Evolutionary conservation across 2,888 invertebrate species (phyloP).

Genomic region (Macrosoma leucophasiata): DNA sequence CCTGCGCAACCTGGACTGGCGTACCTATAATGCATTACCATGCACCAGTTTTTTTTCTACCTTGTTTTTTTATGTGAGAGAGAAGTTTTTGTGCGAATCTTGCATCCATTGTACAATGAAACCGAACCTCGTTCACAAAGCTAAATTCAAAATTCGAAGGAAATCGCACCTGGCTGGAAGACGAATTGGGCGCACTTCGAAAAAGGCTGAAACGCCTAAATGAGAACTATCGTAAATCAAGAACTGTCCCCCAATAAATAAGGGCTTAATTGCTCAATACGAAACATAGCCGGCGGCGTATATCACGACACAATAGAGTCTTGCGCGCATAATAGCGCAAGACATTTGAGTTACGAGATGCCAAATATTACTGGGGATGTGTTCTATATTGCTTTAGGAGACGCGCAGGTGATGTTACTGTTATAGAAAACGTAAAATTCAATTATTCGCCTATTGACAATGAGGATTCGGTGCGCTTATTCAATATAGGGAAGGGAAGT

Average conservation of each 20-base stretch:
- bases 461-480: slow-evolving; percentile 49
- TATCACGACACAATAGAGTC: slow-evolving; percentile 47
- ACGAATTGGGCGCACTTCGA: slow-evolving; percentile 55
- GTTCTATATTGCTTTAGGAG: slow-evolving; percentile 45
- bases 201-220: slow-evolving; percentile 43
- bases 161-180: slow-evolving; percentile 60
- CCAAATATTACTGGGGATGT: slow-evolving; percentile 54
- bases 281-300: slow-evolving; percentile 37
- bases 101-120: slow-evolving; percentile 64
- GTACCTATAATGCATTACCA: slow-evolving; percentile 35
- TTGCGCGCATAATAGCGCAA: slow-evolving; percentile 46
- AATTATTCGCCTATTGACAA: slow-evolving; percentile 66
- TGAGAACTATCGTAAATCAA: slow-evolving; percentile 47
- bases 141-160: slow-evolving; percentile 44
- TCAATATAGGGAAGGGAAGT: slow-evolving; percentile 28
- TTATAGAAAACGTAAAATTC: slow-evolving; percentile 61
- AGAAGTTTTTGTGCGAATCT: slow-evolving; percentile 71
- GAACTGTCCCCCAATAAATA: slow-evolving; percentile 53
- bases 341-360: slow-evolving; percentile 69
- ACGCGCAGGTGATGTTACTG: slow-evolving; percentile 64
- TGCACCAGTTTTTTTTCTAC: slow-evolving; percentile 49
- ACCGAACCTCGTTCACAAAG: slow-evolving; percentile 46
- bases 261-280: slow-evolving; percentile 55
- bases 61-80: slow-evolving; percentile 51
- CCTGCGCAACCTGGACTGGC: slow-evolving; percentile 23